Percentiles rank a stretch among this genome's conserved stretches.
Conservation (phyloP, 2,888 invertebrate genomes). For the Pristionchus exspectatus region DNA sequence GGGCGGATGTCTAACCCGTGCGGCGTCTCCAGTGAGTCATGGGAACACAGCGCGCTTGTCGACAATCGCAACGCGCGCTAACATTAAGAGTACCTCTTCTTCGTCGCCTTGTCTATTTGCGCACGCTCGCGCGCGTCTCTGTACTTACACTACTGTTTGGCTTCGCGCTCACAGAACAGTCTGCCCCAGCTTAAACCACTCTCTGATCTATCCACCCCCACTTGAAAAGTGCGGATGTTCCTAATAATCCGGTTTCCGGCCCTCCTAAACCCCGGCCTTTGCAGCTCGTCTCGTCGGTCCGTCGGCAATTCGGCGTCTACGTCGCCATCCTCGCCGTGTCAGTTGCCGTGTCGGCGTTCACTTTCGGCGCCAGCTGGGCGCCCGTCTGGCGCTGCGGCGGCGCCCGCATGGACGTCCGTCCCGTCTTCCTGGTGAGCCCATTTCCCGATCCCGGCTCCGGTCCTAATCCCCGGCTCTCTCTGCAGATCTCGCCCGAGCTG, state of each 20-base stretch:
- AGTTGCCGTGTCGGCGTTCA: neutral
- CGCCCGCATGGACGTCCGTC: slow-evolving; percentile 24
- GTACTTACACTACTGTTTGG: slow-evolving; percentile 3
- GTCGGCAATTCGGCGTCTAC: neutral
- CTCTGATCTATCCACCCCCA: neutral
- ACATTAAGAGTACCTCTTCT: neutral
- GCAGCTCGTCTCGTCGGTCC: neutral
- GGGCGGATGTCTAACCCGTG: neutral
- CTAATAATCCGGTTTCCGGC: neutral
- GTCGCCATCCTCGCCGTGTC: neutral
- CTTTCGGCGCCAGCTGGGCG: slow-evolving; percentile 17
- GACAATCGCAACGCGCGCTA: neutral
- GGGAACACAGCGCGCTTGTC: neutral
- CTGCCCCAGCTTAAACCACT: neutral
- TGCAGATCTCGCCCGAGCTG: neutral
- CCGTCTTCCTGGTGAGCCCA: slow-evolving; percentile 17
- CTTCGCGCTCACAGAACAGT: neutral
- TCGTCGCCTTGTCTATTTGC: neutral
- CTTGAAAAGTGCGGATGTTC: neutral
- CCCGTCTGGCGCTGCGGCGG: neutral
- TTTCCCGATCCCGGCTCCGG: neutral
- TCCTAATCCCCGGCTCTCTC: neutral
- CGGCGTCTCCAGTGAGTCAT: neutral
- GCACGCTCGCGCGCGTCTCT: neutral
- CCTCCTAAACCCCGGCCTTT: neutral